Evolutionary conservation across 2,797 vertebrate genomes (phyloP), one percentile per base, ranked within the genome.

Genomic region (Clarias platycephalus): DNA sequence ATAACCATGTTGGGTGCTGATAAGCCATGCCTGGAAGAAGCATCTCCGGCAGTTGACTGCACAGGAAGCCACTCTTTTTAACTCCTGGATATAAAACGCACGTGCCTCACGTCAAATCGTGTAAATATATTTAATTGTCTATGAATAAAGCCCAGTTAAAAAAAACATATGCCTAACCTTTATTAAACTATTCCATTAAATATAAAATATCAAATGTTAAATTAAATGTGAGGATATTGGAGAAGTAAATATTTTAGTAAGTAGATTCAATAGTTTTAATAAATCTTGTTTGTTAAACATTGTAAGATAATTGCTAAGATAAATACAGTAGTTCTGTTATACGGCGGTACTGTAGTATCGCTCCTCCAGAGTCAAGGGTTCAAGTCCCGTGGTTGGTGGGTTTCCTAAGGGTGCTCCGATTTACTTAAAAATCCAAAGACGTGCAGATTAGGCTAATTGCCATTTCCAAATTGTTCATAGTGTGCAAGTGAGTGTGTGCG

Each of bases 1-100:
- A 15, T 78, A 16, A 31, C 53, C 22, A 60, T 91, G 90, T 79
- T 80, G 75, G 71, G 58, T 72, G 16, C 77, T 87, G 90, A 92
- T 91, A 92, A 91, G 85, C 70, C 64, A 15, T 5, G 7, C 75
- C 13, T 55, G 78, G 58, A 78, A 71, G 9, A 66, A 71, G 44
- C 55, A 26, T 90, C 40, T 90, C 87, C 70, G 88, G 83, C 83
- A 82, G 75, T 40, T 66, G 79, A 76, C 83, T 34, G 63, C 75
- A 75, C 81, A 85, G 84, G 88, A 89, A 88, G 85, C 84, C 16
- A 83, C 80, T 24, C 34, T 40, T 44, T 83, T n/a, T 77, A 28
- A 58, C n/a, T 12, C 60, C 12, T 57, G 55, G 44, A 84, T 26
- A 6, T 12, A 67, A 31, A 44, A 6, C 53, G 18, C 55, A 20